A percentile compares a stretch with the other conserved stretches of the same genome.
These are phyloP conservation scores for Poecile montanus DNA, from an alignment of 2,797 vertebrate species.

Conservation along the genomic window DNA sequence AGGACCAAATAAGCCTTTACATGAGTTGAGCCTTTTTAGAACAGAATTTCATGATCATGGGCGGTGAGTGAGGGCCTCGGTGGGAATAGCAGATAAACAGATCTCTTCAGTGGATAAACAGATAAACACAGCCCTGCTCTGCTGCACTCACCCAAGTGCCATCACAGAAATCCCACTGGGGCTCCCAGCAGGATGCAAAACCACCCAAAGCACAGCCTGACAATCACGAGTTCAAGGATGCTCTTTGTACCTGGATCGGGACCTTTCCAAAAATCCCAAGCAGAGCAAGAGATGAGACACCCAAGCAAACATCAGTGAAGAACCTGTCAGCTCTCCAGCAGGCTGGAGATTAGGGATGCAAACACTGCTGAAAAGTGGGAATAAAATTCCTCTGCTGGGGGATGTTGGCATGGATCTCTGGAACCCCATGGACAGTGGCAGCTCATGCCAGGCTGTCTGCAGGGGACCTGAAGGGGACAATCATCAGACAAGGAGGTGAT, in stretches of 20 bases:
- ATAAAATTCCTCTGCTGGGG: neutral
- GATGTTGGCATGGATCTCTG: neutral
- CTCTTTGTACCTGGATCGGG: neutral
- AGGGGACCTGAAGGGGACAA: neutral
- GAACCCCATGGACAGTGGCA: neutral
- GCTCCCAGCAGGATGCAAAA: neutral
- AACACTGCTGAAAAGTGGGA: neutral
- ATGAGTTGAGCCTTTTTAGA: neutral
- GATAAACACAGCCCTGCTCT: neutral
- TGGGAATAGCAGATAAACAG: neutral
- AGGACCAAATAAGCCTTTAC: neutral
- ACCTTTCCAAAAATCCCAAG: neutral
- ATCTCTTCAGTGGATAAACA: neutral
- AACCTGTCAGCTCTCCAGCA: accelerated
- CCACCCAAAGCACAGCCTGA: neutral
- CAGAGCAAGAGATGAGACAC: neutral
- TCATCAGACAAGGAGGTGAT: neutral
- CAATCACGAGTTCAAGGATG: neutral
- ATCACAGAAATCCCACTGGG: neutral
- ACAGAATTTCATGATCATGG: neutral
- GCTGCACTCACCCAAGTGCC: neutral
- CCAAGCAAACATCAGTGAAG: neutral
- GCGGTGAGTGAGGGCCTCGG: neutral
- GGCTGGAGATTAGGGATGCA: neutral
- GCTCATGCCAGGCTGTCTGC: constrained; percentile 20